phyloP scores from a whole-genome alignment of 2,797 vertebrate species.

The Antennarius maculatus region DNA sequence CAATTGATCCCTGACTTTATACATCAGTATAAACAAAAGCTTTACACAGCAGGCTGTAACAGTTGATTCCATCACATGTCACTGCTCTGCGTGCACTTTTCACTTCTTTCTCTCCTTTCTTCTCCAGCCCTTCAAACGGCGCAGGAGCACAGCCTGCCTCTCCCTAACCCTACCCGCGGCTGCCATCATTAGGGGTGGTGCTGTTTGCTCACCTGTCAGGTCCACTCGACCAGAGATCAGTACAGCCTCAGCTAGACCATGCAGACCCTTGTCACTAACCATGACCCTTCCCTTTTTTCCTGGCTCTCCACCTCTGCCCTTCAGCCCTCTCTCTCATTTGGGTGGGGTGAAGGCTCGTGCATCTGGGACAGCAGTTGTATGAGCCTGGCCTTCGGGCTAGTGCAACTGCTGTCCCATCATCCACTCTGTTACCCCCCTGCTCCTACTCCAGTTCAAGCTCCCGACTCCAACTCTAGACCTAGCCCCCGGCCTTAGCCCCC shows the following conservation, averaged over 20 bases:
- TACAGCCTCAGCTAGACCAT: constrained; percentile 74
- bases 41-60: constrained; percentile 52
- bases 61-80: constrained; percentile 56
- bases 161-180: constrained; percentile 60
- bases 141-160: constrained; percentile 18
- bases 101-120: constrained; percentile 17
- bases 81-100: constrained; percentile 40
- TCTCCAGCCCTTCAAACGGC: constrained; percentile 46
- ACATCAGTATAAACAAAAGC: constrained; percentile 49
- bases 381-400: constrained; percentile 55
- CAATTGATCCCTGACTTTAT: constrained; percentile 46
- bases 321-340: constrained; percentile 22
- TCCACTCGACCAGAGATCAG: constrained; percentile 77
- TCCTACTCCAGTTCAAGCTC: constrained; percentile 48
- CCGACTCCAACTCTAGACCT: constrained; percentile 60
- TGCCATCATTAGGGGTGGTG: constrained; percentile 76
- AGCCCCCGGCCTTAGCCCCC: constrained; percentile 68
- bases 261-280: constrained; percentile 69
- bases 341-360: too few relatives aligned
- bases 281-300: constrained; percentile 60
- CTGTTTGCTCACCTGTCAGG: constrained; percentile 82
- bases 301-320: constrained; percentile 46
- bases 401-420: constrained; percentile 60
- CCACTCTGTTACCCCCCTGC: constrained; percentile 34
- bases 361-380: background rate